Evolutionary conservation across 2,113 vertebrate species (phyloP).

Genomic region (Tragelaphus scriptus): DNA sequence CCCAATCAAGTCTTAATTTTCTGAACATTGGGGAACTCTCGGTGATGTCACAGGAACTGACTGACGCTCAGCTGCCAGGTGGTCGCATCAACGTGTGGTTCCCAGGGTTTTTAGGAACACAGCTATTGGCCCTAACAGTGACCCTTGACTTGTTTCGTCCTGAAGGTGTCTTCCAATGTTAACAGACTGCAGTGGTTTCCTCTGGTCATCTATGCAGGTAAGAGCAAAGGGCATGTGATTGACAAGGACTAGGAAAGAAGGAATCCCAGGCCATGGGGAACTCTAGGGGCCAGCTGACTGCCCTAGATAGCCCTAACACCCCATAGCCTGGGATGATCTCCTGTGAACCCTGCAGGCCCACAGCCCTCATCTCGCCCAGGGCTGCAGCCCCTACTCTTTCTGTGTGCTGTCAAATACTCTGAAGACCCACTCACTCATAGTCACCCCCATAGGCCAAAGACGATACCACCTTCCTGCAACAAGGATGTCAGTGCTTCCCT

Average conservation of each 20-base stretch:
- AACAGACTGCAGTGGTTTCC: background rate
- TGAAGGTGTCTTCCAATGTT: background rate
- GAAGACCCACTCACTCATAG: background rate
- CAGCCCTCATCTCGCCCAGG: background rate
- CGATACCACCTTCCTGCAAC: too few species aligned
- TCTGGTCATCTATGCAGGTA: background rate
- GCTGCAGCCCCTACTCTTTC: background rate
- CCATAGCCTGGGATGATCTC: too few species aligned
- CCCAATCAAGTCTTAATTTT: background rate
- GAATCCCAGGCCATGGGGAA: too few species aligned
- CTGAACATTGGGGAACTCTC: background rate
- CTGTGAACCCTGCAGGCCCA: background rate
- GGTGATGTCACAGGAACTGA: background rate
- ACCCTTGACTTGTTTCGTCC: background rate
- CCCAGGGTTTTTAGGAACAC: background rate
- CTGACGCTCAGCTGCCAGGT: too few species aligned
- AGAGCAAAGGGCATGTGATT: background rate
- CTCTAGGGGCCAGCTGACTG: background rate
- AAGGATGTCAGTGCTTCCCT: background rate
- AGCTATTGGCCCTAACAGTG: background rate
- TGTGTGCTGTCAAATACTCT: background rate
- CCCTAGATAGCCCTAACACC: background rate
- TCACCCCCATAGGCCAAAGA: background rate
- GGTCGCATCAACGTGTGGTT: background rate
- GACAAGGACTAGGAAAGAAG: background rate